These are phyloP conservation scores for Chlorodrepanis virens DNA, from an alignment of 2,113 vertebrate genomes.

Conservation along the genomic window DNA sequence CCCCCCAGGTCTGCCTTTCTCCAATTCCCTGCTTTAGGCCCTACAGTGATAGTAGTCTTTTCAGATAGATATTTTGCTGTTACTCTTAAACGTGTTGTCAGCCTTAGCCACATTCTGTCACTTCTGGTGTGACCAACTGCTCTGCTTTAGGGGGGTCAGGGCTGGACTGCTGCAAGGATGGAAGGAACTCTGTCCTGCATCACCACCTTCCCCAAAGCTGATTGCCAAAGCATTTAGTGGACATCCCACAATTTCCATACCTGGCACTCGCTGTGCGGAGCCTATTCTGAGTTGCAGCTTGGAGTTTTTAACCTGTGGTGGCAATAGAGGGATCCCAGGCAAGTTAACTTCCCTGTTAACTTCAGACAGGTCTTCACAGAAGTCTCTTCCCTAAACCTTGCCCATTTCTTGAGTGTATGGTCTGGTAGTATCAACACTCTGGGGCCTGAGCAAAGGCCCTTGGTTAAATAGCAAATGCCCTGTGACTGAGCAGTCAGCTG, in stretches of 20 bases:
- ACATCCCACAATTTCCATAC: fast-evolving
- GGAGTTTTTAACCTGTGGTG: not conserved
- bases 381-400: not conserved
- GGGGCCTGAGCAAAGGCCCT: not conserved
- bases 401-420: not conserved
- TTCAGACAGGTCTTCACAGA: not conserved
- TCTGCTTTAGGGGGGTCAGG: fast-evolving
- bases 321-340: not conserved
- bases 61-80: not conserved
- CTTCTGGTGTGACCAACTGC: not conserved
- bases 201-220: not conserved
- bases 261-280: not conserved
- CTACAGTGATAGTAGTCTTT: not conserved
- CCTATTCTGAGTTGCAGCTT: not conserved
- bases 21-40: not conserved
- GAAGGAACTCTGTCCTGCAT: not conserved
- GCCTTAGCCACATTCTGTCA: not conserved
- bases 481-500: not conserved
- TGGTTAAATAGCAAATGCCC: not conserved
- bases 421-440: not conserved
- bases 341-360: not conserved
- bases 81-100: not conserved
- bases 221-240: not conserved
- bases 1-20: not conserved
- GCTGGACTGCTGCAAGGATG: not conserved